These are phyloP conservation scores for Anguilla anguilla DNA, from an alignment of 2,797 vertebrate species.

Conservation along the genomic window DNA sequence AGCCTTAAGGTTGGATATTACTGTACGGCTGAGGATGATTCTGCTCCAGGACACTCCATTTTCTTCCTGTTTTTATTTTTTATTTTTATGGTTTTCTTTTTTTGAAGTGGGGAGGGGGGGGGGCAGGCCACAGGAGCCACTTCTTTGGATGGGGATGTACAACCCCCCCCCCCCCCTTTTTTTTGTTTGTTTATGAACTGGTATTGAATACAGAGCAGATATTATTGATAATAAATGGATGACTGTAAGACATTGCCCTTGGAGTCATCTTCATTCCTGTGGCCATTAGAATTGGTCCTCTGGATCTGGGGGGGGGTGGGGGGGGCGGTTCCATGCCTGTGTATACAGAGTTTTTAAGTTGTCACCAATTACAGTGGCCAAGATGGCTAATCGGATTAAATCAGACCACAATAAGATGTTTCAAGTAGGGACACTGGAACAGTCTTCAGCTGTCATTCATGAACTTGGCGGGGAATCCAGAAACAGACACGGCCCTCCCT, in stretches of 20 bases:
- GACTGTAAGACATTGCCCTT: constrained; percentile 34
- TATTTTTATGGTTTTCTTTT: constrained; percentile 22
- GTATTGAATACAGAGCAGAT: constrained; percentile 37
- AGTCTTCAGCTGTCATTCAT: no score
- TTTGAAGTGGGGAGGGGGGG: neutral
- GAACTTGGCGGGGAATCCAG: no score
- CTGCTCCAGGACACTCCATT: neutral
- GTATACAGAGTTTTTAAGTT: no score
- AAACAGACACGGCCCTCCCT: no score
- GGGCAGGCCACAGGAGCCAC: neutral
- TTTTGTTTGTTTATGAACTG: constrained; percentile 40
- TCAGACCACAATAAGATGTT: no score
- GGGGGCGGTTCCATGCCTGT: no score
- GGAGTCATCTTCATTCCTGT: neutral
- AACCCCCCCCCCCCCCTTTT: neutral
- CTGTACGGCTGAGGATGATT: neutral
- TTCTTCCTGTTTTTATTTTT: constrained; percentile 29
- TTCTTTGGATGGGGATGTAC: neutral
- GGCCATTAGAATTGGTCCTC: neutral
- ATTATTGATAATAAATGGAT: constrained; percentile 56
- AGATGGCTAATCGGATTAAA: no score
- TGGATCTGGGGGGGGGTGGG: no score
- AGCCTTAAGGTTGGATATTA: constrained; percentile 24
- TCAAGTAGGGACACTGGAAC: no score
- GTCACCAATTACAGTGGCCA: no score